Evolutionary conservation across 35 echinoderm and acorn worm genomes (phyloP), one percentile per base, ranked within the genome.

Genomic region (Heliocidaris erythrogramma): DNA sequence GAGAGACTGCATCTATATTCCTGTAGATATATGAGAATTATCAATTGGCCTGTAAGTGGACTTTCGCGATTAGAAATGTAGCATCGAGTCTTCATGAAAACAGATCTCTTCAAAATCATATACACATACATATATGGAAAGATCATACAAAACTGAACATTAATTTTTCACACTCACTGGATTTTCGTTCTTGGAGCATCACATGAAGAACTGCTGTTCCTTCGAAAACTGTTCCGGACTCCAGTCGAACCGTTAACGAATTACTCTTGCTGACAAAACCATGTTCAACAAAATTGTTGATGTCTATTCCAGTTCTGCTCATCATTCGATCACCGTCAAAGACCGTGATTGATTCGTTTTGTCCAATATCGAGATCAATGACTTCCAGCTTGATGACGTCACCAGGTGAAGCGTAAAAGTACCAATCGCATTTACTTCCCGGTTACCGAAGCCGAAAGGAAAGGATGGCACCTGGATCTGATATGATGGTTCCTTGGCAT

Each of bases 201-300:
- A 92, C 91, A 48, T 50, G 91, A 3, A 92, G 48, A 42, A 92
- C 48, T 13, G 49, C 91, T 30, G 48, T 92, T 92, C 91, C 91
- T 92, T 92, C 30, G 50, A 92, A 92, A 59, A 59, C 49, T 92
- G 49, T 49, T 30, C 91, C 91, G 50, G 47, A 50, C 29, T 48
- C 9, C 0, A 92, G 91, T 24, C 10, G 91, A 92, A 49, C 12
- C 48, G 91, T 50, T 13, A 92, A 13, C 11, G 91, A 49, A 59
- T 59, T 92, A 30, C 29, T 50, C 91, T 92, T 24, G 7, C 48
- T 52, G 91, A 92, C 29, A 48, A 92, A 92, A 30, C 6, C 91
- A 4, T 30, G 47, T 32, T 92, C 50, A 12, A 50, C 17, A 27
- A 48, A 48, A 48, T 89, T 17, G 48, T 30, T 59, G 4, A 48